phyloP scores from a whole-genome alignment of 2,888 invertebrate species.

The Sinohyriopsis cumingii region DNA sequence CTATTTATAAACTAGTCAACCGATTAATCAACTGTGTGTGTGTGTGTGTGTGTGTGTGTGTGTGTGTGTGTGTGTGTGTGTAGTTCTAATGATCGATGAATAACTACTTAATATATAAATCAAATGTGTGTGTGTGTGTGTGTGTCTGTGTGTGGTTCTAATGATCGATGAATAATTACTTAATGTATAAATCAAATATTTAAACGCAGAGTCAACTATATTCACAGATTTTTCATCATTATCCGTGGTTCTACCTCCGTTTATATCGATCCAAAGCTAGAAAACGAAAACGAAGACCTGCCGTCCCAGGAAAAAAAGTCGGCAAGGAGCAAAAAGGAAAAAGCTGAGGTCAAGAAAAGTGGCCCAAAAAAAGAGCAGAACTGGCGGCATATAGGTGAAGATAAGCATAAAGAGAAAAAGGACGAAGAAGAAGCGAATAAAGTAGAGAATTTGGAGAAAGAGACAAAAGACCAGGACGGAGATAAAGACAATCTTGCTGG shows the following conservation, averaged over 20 bases:
- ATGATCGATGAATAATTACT: neutral
- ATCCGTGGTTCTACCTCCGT: conserved; percentile 32
- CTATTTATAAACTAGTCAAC: no score
- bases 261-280: conserved; percentile 23
- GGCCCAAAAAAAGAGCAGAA: conserved; percentile 8
- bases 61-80: no score
- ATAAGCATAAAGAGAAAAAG: neutral
- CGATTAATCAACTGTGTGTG: no score
- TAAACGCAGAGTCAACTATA: neutral
- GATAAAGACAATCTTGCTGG: neutral
- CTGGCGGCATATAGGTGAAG: neutral
- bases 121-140: no score
- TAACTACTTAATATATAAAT: no score
- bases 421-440: neutral
- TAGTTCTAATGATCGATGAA: no score
- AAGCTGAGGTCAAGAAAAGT: conserved; percentile 1
- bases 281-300: conserved; percentile 26
- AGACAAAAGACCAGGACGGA: neutral
- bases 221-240: conserved; percentile 36
- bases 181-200: neutral
- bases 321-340: conserved; percentile 4
- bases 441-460: neutral
- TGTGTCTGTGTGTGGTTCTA: no score
- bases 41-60: no score
- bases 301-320: conserved; percentile 13